Conservation (phyloP, 2,113 vertebrate genomes). For the Tricholaema leucomelas region DNA sequence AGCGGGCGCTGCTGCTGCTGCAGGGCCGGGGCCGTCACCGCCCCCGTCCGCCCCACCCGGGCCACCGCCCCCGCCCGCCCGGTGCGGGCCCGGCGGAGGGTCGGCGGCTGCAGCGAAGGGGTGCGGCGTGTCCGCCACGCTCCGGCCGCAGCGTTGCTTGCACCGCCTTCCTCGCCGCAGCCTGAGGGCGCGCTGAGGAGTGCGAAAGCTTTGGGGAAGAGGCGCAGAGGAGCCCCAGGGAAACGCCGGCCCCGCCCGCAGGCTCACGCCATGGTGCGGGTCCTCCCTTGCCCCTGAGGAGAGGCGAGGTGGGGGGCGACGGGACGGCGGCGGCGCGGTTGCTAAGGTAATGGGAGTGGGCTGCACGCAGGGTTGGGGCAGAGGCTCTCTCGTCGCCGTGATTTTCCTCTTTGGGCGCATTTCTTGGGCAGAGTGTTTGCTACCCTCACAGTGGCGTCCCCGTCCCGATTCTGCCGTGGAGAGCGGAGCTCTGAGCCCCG, state of each 20-base stretch:
- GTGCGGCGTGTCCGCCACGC: background rate
- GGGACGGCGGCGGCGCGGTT: constrained; percentile 26
- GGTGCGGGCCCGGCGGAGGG: background rate
- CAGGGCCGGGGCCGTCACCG: background rate
- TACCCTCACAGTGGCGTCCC: background rate
- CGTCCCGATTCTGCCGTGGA: background rate
- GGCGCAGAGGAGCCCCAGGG: background rate
- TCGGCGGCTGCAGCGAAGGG: background rate
- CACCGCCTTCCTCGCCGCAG: background rate
- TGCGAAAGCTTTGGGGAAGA: background rate
- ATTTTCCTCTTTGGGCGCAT: background rate
- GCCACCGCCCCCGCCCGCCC: background rate
- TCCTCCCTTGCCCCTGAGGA: constrained; percentile 42
- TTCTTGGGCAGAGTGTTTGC: background rate
- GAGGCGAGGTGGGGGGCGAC: background rate
- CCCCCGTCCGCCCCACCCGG: background rate
- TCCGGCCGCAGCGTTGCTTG: background rate
- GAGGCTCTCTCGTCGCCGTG: background rate
- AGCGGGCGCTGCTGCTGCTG: background rate
- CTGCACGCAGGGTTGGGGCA: background rate
- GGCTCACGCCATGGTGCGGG: constrained; percentile 46
- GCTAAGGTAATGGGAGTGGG: constrained; percentile 77
- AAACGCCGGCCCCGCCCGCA: constrained; percentile 4
- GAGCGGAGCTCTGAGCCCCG: background rate
- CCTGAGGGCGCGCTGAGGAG: background rate